phyloP scores from a whole-genome alignment of 2,113 vertebrate species.

The Mormyrus lacerda region DNA sequence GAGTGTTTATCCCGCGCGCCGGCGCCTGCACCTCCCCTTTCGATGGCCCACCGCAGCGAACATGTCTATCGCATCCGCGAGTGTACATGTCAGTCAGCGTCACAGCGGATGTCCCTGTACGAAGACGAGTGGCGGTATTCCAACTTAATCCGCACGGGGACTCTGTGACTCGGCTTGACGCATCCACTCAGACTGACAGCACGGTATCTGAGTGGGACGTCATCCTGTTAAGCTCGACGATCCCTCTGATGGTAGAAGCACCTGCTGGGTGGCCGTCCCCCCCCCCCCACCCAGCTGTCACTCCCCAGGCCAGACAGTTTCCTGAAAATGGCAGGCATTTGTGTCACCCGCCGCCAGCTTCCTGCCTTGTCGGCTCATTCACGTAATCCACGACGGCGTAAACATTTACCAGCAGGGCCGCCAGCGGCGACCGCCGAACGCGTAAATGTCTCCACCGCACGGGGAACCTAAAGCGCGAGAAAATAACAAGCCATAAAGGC shows the following conservation, averaged over 20 bases:
- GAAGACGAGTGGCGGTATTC: background rate
- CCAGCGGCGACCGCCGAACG: background rate
- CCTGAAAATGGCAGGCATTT: constrained; percentile 5
- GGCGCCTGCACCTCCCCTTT: background rate
- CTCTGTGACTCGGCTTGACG: background rate
- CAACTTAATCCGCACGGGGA: background rate
- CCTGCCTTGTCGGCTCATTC: background rate
- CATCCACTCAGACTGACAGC: background rate
- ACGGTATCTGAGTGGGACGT: background rate
- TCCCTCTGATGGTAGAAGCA: background rate
- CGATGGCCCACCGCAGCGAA: background rate
- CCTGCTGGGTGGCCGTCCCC: background rate
- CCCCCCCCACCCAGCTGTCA: background rate
- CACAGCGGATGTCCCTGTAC: background rate
- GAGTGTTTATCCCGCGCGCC: background rate
- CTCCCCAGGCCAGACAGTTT: background rate
- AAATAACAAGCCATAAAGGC: background rate
- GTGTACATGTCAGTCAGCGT: background rate
- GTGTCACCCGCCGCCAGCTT: background rate
- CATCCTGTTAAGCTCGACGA: background rate
- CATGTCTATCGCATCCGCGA: background rate
- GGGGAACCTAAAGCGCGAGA: background rate
- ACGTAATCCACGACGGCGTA: background rate
- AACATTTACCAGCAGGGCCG: background rate
- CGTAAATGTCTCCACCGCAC: background rate